Conservation (phyloP, 2,797 vertebrate species). For the Adrianichthys oophorus region DNA sequence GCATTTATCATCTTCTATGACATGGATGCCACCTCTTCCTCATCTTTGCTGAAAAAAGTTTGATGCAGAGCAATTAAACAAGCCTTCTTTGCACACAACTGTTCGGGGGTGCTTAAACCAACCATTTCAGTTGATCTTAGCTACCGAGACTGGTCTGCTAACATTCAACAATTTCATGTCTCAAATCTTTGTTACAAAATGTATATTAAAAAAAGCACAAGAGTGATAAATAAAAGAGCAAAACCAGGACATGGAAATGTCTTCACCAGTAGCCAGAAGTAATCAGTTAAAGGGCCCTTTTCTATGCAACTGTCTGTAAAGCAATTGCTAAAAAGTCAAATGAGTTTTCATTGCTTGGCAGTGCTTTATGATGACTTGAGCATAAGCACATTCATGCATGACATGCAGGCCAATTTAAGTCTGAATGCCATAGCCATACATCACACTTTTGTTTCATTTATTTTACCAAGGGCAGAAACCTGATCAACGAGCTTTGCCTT, state of each 20-base stretch:
- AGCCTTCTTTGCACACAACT: neutral
- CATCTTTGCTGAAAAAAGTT: neutral
- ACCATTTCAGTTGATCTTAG: constrained; percentile 3
- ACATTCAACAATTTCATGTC: too few relatives aligned
- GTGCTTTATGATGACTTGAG: constrained; percentile 6
- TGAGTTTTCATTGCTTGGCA: constrained; percentile 29
- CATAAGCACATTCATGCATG: neutral
- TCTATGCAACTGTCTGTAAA: constrained; percentile 10
- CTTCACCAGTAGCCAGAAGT: constrained; percentile 13
- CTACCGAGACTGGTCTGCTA: neutral
- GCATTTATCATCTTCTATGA: constrained; percentile 14
- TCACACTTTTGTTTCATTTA: constrained; percentile 25
- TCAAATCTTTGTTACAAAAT: too few relatives aligned
- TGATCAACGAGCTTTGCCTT: neutral
- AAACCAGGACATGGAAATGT: constrained; percentile 22
- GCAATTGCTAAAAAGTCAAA: constrained; percentile 19
- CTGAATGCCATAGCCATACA: constrained; percentile 43
- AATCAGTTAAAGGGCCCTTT: constrained; percentile 17
- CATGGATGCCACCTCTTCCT: constrained; percentile 15
- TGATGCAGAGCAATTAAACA: neutral
- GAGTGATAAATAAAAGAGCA: neutral
- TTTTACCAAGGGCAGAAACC: constrained; percentile 2
- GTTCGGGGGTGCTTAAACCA: constrained; percentile 3
- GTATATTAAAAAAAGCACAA: too few relatives aligned
- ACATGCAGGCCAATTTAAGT: constrained; percentile 11